A percentile compares a stretch with the other conserved stretches of the same genome.
Conservation (phyloP, 2,797 vertebrate species). For the Poeciliopsis infans region DNA sequence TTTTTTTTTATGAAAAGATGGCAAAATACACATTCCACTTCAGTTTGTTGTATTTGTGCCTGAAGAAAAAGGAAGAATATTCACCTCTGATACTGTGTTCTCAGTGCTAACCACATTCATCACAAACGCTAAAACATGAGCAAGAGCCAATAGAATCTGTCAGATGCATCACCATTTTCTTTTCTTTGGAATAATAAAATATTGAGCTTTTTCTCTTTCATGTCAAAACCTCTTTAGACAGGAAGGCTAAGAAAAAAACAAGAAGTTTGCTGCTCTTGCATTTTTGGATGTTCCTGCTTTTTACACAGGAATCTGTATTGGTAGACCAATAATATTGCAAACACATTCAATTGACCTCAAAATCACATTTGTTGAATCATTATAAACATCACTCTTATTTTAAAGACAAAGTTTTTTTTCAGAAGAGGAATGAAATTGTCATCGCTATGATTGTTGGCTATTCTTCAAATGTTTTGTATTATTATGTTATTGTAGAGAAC, state of each 20-base stretch:
- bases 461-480: too few species aligned
- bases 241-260: background rate
- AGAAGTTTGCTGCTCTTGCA: background rate
- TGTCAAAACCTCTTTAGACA: background rate
- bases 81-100: background rate
- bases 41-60: background rate
- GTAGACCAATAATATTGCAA: background rate
- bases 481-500: background rate
- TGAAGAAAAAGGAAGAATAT: background rate
- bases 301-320: background rate
- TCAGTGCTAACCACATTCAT: too few species aligned
- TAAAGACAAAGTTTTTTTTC: background rate
- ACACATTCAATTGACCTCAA: background rate
- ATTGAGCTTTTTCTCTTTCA: too few species aligned
- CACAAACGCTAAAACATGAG: too few species aligned
- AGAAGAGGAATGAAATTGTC: background rate
- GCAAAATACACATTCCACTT: background rate
- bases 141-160: too few species aligned
- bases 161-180: too few species aligned
- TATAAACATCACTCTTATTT: background rate
- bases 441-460: background rate
- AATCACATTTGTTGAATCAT: background rate
- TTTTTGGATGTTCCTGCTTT: background rate
- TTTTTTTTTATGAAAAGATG: background rate
- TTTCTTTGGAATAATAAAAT: too few species aligned